phyloP scores from a whole-genome alignment of 2,113 vertebrate species.

The Sorex araneus region DNA sequence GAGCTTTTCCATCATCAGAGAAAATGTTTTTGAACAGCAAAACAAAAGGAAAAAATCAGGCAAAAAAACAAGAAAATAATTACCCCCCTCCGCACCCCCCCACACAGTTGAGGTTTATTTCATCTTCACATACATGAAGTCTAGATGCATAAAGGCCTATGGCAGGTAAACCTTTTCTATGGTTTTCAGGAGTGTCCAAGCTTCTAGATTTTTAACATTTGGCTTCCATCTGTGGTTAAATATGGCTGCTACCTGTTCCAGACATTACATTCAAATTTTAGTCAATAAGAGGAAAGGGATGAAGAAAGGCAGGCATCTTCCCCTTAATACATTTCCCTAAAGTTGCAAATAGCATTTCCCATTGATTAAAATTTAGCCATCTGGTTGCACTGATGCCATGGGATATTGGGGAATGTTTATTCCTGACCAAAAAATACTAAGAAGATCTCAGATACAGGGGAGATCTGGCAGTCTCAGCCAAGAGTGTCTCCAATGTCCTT shows the following conservation, averaged over 20 bases:
- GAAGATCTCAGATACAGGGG: neutral
- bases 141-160: neutral
- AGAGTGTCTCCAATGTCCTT: neutral
- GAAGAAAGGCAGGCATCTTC: neutral
- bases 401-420: neutral
- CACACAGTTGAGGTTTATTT: neutral
- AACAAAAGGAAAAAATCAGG: no score
- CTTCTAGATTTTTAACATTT: neutral
- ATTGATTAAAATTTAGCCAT: neutral
- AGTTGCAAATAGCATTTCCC: neutral
- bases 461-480: neutral
- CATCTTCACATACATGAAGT: neutral
- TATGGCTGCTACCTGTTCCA: neutral
- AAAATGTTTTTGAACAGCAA: no score
- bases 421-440: neutral
- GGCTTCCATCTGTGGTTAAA: slow-evolving; percentile 13
- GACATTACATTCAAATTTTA: neutral
- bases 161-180: neutral
- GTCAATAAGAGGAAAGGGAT: neutral
- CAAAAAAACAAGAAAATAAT: no score
- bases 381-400: neutral
- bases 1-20: no score
- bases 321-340: neutral
- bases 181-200: neutral
- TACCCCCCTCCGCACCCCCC: no score